phyloP scores from a whole-genome alignment of 2,888 invertebrate genomes.

The Tridacna crocea region DNA sequence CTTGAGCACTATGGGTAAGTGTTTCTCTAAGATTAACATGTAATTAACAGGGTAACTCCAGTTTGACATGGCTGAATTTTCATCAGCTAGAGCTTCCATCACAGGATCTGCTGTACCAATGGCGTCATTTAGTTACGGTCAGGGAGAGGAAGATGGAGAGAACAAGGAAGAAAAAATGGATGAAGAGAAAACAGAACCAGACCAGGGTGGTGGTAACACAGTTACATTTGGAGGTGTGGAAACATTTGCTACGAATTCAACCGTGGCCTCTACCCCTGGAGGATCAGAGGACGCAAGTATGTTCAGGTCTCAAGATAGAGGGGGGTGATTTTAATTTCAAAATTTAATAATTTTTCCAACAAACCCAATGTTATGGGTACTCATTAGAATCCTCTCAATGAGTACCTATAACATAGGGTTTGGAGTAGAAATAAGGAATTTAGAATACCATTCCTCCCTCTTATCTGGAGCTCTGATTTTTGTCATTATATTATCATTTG shows the following conservation, averaged over 20 bases:
- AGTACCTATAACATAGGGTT: no score
- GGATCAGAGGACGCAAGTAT: conserved; percentile 12
- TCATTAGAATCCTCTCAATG: no score
- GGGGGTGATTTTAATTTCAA: no score
- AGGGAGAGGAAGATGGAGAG: background rate
- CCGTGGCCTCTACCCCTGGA: conserved; percentile 32
- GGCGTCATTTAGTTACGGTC: conserved; percentile 36
- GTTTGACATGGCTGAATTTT: background rate
- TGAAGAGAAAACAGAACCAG: conserved; percentile 12
- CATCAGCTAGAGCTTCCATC: conserved; percentile 42
- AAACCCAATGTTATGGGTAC: no score
- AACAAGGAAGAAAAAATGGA: conserved; percentile 10
- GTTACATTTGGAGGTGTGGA: conserved; percentile 64
- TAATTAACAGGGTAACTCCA: background rate
- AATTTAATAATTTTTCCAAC: no score
- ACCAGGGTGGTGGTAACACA: conserved; percentile 46
- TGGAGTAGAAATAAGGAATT: no score
- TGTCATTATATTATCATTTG: no score
- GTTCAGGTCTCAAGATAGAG: no score
- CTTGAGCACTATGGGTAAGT: no score
- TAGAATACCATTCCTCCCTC: no score
- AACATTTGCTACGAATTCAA: conserved; percentile 52
- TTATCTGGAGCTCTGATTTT: no score
- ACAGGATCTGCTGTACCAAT: conserved; percentile 45
- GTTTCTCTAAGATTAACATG: no score